phyloP scores from a whole-genome alignment of 2,888 invertebrate species.

The Cremastobaeus sp. region DNA sequence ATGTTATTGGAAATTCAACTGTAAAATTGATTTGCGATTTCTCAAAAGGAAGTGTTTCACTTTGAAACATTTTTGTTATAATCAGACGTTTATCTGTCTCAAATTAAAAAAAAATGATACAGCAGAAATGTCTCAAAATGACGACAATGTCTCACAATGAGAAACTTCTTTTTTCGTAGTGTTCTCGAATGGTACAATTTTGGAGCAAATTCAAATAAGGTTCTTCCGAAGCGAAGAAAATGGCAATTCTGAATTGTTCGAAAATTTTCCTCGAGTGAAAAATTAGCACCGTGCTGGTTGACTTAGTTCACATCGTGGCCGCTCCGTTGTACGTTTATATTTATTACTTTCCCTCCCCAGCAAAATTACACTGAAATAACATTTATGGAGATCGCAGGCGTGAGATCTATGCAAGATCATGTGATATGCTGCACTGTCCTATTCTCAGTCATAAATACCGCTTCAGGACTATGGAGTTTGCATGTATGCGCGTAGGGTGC shows the following conservation, averaged over 20 bases:
- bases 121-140: no score
- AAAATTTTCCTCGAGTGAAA: conserved; percentile 26
- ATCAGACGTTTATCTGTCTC: no score
- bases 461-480: conserved; percentile 35
- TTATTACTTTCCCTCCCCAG: conserved; percentile 68
- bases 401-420: conserved; percentile 75
- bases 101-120: no score
- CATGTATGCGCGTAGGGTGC: conserved; percentile 16
- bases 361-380: conserved; percentile 63
- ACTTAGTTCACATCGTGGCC: conserved; percentile 50
- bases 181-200: no score
- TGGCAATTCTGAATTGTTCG: conserved; percentile 4
- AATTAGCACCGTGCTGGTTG: conserved; percentile 8
- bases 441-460: conserved; percentile 52
- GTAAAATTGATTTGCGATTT: no score
- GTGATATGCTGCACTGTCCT: conserved; percentile 70
- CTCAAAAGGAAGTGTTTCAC: no score
- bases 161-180: no score
- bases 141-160: no score
- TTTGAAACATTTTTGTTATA: no score
- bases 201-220: no score
- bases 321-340: conserved; percentile 59
- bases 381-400: conserved; percentile 73
- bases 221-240: no score
- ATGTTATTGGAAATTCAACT: no score